Evolutionary conservation across 2,888 invertebrate genomes (phyloP).

Genomic region (Rhagonycha lutea): DNA sequence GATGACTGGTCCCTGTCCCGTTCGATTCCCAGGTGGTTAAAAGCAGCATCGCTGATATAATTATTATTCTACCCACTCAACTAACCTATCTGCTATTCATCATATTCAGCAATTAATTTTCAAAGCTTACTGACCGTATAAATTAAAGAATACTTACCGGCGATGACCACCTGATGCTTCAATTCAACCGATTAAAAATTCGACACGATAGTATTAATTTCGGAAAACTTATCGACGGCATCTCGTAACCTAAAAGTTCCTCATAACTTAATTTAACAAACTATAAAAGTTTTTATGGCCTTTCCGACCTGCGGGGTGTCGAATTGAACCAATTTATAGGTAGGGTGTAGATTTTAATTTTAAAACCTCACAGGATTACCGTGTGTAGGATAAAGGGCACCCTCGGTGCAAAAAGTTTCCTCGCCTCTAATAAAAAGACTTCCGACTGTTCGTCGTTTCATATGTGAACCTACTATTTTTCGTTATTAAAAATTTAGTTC

Average conservation of each 20-base stretch:
- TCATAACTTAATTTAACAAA: neutral
- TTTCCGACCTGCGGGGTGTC: neutral
- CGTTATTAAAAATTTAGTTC: neutral
- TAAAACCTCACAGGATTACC: neutral
- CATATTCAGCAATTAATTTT: constrained; percentile 44
- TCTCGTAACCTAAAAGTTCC: neutral
- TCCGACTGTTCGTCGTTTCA: neutral
- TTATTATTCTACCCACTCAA: constrained; percentile 38
- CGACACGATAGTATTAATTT: neutral
- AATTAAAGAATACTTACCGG: constrained; percentile 34
- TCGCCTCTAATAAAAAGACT: neutral
- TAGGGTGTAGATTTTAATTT: neutral
- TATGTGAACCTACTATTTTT: neutral
- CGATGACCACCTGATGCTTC: constrained; percentile 39
- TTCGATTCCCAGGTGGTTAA: constrained; percentile 21
- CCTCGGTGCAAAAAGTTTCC: neutral
- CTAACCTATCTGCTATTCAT: constrained; percentile 38
- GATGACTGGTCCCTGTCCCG: constrained; percentile 2
- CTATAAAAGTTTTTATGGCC: neutral
- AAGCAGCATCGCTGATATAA: constrained; percentile 31
- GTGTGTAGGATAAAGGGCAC: neutral
- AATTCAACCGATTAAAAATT: constrained; percentile 13
- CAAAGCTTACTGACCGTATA: constrained; percentile 40
- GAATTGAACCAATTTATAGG: neutral
- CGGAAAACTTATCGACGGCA: neutral